phyloP scores from a whole-genome alignment of 1,140 invertebrate genomes.

The Chymomyza costata region DNA sequence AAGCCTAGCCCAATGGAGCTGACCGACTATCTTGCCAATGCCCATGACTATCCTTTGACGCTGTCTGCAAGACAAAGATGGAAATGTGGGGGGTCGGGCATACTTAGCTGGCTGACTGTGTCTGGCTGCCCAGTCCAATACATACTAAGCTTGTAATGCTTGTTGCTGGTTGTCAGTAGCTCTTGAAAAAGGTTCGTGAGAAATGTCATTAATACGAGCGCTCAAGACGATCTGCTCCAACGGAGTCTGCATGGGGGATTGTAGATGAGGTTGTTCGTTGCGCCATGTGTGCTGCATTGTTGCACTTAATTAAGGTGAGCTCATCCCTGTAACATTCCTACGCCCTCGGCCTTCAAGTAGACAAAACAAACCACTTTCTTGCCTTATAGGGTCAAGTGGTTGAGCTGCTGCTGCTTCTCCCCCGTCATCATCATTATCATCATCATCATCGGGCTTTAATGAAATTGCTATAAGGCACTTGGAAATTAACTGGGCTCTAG shows the following conservation, averaged over 20 bases:
- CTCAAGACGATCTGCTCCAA: slow-evolving; percentile 50
- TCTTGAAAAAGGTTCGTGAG: slow-evolving; percentile 64
- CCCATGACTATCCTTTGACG: slow-evolving; percentile 38
- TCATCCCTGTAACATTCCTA: slow-evolving; percentile 33
- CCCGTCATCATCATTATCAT: too few relatives aligned
- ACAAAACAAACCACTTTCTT: too few relatives aligned
- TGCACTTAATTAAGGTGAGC: slow-evolving; percentile 68
- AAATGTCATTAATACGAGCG: slow-evolving; percentile 66
- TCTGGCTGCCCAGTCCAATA: too few relatives aligned
- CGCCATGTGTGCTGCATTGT: slow-evolving; percentile 48
- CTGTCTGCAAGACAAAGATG: slow-evolving; percentile 23
- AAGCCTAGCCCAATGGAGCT: slow-evolving; percentile 13
- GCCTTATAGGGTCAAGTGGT: slow-evolving; percentile 59
- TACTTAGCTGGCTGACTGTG: background rate
- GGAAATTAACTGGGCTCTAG: background rate
- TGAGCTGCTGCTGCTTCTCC: too few relatives aligned
- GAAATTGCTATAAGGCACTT: slow-evolving; percentile 40
- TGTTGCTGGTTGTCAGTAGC: slow-evolving; percentile 40
- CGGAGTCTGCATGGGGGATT: slow-evolving; percentile 33
- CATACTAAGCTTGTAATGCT: background rate
- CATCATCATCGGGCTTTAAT: slow-evolving; percentile 39
- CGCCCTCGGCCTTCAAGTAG: slow-evolving; percentile 54
- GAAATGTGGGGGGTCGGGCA: slow-evolving; percentile 6
- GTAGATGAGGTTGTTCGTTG: slow-evolving; percentile 37
- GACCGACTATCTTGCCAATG: slow-evolving; percentile 7